Conservation (phyloP, 30 jellyfish, hydroid and myxozoan species). For the Nemopilema nomurai region DNA sequence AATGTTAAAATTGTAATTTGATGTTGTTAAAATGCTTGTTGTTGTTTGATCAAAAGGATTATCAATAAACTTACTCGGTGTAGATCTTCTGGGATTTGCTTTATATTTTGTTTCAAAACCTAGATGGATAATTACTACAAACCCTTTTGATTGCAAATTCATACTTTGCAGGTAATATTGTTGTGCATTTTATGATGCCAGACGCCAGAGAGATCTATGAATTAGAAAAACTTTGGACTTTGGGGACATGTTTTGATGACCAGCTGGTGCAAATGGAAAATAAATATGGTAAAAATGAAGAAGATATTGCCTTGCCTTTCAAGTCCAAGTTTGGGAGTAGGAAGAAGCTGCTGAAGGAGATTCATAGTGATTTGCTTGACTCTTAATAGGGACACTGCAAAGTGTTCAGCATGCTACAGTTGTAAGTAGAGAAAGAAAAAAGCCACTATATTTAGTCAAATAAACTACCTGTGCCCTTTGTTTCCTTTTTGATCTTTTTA, state of each 20-base stretch:
- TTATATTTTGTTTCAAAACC: no score
- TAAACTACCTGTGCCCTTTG: no score
- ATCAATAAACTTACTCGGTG: no score
- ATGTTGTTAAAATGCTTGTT: no score
- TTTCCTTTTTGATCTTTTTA: no score
- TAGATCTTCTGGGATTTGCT: no score
- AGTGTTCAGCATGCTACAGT: no score
- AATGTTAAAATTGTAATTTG: no score
- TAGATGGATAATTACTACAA: no score
- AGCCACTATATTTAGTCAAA: not conserved
- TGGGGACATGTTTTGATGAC: conserved; percentile 76
- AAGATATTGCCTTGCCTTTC: conserved; percentile 23
- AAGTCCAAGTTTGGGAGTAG: conserved; percentile 14
- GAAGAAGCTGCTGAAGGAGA: not conserved
- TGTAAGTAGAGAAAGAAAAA: no score
- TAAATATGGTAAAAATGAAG: not conserved
- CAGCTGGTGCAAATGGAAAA: conserved; percentile 43
- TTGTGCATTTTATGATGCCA: conserved; percentile 81
- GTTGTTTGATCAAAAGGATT: no score
- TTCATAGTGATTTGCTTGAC: not conserved
- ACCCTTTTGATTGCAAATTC: no score
- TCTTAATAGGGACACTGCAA: not conserved
- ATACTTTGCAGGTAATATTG: conserved; percentile 52
- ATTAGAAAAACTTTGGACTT: conserved; percentile 73
- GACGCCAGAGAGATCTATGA: conserved; percentile 76